Percentiles rank a stretch among this genome's conserved stretches.
phyloP scores from a whole-genome alignment of 2,113 vertebrate species.

The Otus sunia region DNA sequence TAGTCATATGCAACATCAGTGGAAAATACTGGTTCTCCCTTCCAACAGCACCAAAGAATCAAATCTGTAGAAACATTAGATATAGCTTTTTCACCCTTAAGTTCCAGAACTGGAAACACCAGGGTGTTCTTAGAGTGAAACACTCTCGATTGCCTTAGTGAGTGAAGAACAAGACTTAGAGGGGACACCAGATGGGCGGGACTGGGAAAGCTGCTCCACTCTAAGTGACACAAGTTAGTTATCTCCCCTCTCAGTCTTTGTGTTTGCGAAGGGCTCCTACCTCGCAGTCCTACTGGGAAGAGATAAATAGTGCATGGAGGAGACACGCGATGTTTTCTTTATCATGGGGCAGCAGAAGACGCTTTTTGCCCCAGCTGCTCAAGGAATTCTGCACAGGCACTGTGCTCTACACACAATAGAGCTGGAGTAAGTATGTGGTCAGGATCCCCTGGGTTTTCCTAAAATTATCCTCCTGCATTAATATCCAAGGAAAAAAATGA shows the following conservation, averaged over 20 bases:
- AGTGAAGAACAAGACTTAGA: not conserved
- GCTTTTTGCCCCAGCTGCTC: not conserved
- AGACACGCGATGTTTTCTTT: not conserved
- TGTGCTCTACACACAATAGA: not conserved
- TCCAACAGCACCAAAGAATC: not conserved
- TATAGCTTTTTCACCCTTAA: not conserved
- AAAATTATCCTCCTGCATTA: not conserved
- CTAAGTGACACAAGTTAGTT: accelerated
- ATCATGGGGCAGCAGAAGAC: not conserved
- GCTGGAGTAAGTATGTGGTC: not conserved
- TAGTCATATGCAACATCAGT: not conserved
- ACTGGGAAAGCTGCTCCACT: not conserved
- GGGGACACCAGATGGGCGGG: not conserved
- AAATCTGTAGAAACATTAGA: not conserved
- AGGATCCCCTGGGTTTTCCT: not conserved
- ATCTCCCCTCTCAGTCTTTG: not conserved
- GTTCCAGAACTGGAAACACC: not conserved
- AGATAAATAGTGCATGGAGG: not conserved
- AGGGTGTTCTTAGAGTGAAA: not conserved
- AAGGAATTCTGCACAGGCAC: not conserved
- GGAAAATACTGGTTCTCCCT: not conserved
- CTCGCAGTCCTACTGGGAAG: not conserved
- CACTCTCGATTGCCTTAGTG: not conserved
- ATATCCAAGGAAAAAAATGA: not conserved
- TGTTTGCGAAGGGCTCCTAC: not conserved